Evolutionary conservation across 2,113 vertebrate genomes (phyloP), one percentile per base, ranked within the genome.

Genomic region (Elephas maximus): DNA sequence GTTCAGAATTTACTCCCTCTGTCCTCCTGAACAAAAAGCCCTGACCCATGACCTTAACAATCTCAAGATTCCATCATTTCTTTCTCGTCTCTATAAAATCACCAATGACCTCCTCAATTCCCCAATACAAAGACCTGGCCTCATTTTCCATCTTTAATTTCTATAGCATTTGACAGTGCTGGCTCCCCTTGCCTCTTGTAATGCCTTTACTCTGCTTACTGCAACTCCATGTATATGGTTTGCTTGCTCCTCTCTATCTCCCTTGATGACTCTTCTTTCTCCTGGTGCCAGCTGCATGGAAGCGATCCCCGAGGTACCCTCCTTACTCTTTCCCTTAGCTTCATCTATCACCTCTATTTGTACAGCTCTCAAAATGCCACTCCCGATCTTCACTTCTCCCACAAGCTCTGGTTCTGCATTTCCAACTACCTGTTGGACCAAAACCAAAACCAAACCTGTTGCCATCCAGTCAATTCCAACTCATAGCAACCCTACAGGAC

Each of bases 181-280:
- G 60, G 26, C 8, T n/a, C 33, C 12, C 3, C 57, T 77, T 88
- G 37, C 48, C 90, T 71, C 60, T 60, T 67, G 51, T 48, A 85
- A 65, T 2, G 1, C 9, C 33, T 33, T 48, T 57, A 24, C 3
- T 0, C 1, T 6, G 4, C 73, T 4, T 20, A 26, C 11, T 7
- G 0, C 21, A 41, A 44, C 18, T 65, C 51, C 26, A 24, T 1
- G 4, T 33, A 60, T 71, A 2, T 45, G 41, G 28, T 57, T 21
- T 81, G 24, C 81, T 9, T 63, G 6, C 12, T 63, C 14, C n/a
- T 88, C 63, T 65, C 8, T 41, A 0, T 79, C 28, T 86, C 76
- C 73, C 57, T 48, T 18, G 41, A 41, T 26, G 28, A 71, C 10
- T 69, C 15, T 82, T 21, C n/a, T 93, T 79, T 2, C 12, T 88